Evolutionary conservation across 2,797 vertebrate species (phyloP).

Genomic region (Nannoperca australis): DNA sequence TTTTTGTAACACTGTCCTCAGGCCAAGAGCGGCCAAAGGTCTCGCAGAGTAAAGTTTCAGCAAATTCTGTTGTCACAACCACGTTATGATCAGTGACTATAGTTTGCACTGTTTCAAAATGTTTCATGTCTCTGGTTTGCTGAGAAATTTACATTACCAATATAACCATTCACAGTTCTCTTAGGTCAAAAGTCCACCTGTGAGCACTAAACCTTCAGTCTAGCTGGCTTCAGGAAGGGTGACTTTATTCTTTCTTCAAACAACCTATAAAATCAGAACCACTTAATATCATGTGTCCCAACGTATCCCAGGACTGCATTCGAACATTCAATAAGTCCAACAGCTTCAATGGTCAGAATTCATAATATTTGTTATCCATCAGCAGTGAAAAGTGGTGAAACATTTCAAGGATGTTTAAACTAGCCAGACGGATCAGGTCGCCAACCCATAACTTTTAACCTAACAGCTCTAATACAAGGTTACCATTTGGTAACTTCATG

Average conservation of each 20-base stretch:
- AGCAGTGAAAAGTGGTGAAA: neutral
- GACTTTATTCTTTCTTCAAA: neutral
- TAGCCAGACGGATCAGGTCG: neutral
- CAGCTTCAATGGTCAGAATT: neutral
- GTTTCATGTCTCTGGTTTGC: neutral
- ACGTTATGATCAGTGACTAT: neutral
- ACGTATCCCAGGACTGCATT: neutral
- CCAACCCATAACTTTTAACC: neutral
- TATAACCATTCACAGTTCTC: neutral
- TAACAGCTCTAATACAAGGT: neutral
- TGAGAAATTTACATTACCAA: neutral
- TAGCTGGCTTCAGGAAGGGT: neutral
- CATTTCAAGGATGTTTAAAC: neutral
- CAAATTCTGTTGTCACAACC: too few relatives aligned
- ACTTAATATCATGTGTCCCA: neutral
- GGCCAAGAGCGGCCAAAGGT: neutral
- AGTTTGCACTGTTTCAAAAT: neutral
- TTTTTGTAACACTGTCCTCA: neutral
- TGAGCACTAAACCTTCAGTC: neutral
- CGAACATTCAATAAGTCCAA: neutral
- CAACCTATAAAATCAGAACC: constrained; percentile 7
- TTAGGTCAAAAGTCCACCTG: neutral
- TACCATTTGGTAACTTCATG: neutral
- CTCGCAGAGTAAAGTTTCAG: neutral
- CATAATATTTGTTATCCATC: neutral